Evolutionary conservation across 92 coral and sea anemone species (phyloP).

Genomic region (Siderastrea radians): DNA sequence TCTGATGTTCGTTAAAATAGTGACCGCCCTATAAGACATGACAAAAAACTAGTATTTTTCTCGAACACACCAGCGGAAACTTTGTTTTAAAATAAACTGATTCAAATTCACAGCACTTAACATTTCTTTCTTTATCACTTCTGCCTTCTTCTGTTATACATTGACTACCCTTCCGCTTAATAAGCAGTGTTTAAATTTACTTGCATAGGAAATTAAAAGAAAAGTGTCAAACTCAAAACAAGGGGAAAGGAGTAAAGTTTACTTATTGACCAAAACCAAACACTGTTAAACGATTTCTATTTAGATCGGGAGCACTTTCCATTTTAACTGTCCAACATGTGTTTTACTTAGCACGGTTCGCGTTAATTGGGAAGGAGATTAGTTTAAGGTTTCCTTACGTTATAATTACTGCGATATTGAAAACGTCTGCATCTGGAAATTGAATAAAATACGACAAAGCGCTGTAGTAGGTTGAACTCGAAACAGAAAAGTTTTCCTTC

Average conservation of each 20-base stretch:
- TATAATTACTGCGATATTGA: not conserved
- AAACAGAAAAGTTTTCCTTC: not conserved
- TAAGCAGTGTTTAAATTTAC: constrained; percentile 45
- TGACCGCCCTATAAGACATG: no score
- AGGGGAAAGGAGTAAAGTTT: constrained; percentile 25
- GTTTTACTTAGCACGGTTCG: not conserved
- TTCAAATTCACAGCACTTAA: no score
- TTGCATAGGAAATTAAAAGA: constrained; percentile 45
- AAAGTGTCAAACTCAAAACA: constrained; percentile 25
- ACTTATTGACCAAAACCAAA: constrained; percentile 38
- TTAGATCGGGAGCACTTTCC: constrained; percentile 41
- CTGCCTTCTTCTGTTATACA: not conserved
- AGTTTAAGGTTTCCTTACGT: not conserved
- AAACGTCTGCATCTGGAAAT: not conserved
- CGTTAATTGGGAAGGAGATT: constrained; percentile 18
- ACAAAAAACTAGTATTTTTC: no score
- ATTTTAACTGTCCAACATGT: constrained; percentile 36
- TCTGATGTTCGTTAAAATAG: no score
- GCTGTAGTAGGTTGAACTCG: not conserved
- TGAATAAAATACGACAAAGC: not conserved
- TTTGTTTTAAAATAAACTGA: no score
- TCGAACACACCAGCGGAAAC: no score
- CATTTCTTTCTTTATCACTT: no score
- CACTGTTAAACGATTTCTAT: constrained; percentile 48
- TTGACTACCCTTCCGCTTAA: constrained; percentile 11